Conservation (phyloP, 2,113 vertebrate genomes). For the Donacobius atricapilla region DNA sequence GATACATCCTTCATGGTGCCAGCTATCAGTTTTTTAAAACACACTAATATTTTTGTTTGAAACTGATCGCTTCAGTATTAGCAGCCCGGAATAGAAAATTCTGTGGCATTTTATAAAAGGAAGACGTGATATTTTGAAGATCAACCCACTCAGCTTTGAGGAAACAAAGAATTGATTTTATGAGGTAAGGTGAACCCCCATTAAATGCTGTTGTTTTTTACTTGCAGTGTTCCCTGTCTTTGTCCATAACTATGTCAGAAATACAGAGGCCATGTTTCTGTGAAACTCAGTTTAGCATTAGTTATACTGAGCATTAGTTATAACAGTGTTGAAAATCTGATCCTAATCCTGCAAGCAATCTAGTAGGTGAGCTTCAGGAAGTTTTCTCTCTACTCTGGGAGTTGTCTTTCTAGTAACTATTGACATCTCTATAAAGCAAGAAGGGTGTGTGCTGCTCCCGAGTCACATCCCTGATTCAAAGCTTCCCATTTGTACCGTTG, state of each 20-base stretch:
- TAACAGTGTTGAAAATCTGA: neutral
- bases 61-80: neutral
- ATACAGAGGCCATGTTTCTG: fast-evolving
- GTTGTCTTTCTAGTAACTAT: neutral
- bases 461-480: neutral
- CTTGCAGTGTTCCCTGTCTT: neutral
- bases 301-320: too few species aligned
- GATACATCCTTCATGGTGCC: neutral
- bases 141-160: neutral
- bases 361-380: neutral
- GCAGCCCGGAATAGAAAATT: neutral
- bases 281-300: neutral
- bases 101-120: neutral
- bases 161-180: neutral
- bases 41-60: neutral
- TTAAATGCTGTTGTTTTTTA: neutral
- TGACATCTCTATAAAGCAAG: neutral
- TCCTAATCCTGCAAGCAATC: fast-evolving
- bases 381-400: neutral
- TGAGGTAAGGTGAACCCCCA: neutral
- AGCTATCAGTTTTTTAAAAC: neutral
- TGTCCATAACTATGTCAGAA: neutral
- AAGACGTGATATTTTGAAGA: neutral
- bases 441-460: neutral
- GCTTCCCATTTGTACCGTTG: neutral